phyloP scores from a whole-genome alignment of 92 coral and sea anemone genomes.

The Siderastrea radians region DNA sequence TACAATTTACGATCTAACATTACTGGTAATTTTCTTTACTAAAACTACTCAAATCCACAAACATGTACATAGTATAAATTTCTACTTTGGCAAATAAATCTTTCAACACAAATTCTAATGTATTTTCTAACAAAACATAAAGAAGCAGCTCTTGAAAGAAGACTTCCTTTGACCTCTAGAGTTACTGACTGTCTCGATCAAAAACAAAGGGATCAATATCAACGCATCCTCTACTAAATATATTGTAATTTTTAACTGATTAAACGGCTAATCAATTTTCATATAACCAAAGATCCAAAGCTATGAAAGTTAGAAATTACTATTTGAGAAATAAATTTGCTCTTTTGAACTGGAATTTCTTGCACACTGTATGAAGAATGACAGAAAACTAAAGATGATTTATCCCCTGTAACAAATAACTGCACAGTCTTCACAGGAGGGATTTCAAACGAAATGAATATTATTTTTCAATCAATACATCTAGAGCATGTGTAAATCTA shows the following conservation, averaged over 20 bases:
- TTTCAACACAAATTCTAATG: not conserved
- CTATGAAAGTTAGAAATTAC: not conserved
- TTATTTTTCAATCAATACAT: not conserved
- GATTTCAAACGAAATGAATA: not conserved
- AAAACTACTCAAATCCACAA: not conserved
- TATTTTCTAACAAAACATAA: not conserved
- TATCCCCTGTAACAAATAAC: not conserved
- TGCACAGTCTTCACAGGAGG: slow-evolving; percentile 15
- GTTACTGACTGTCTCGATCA: not conserved
- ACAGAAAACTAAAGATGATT: not conserved
- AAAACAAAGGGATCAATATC: not conserved
- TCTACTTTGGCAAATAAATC: not conserved
- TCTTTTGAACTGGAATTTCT: not conserved
- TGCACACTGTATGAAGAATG: too few species aligned
- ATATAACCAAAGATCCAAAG: not conserved
- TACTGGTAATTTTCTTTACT: not conserved
- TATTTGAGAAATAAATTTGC: not conserved
- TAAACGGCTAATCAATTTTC: not conserved
- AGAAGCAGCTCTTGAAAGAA: not conserved
- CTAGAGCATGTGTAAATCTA: not conserved
- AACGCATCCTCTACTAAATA: not conserved
- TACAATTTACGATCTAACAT: too few species aligned
- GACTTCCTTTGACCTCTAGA: not conserved
- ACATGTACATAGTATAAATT: too few species aligned
- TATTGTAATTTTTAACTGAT: not conserved